Evolutionary conservation across 2,888 invertebrate genomes (phyloP), one percentile per base, ranked within the genome.

Genomic region (Apoderus coryli): DNA sequence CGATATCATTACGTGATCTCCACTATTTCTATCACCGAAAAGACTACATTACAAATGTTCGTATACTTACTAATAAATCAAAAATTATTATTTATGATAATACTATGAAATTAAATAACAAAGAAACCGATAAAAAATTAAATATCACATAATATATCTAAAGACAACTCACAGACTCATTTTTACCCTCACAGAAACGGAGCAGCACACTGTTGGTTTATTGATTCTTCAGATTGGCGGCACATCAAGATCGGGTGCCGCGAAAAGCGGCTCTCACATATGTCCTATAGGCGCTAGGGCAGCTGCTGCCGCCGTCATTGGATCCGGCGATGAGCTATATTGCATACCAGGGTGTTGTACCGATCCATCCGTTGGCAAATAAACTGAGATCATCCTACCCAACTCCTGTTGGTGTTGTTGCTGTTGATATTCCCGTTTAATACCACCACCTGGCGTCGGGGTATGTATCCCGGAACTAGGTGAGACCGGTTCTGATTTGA

Each of bases 401-500:
- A 76, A 60, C 47, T 76, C 72, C 25, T 60, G 61, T 42, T 55
- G 56, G 34, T 29, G 41, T 15, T 57, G 58, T 34, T 61, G 61
- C 16, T 55, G 52, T 32, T 62, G 65, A 60, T 78, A 79, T 57
- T 81, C 79, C 42, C 79, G 66, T 60, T 80, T 80, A 64, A 80
- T 53, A 10, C 43, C 54, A 10, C 43, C 54, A 19, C 42, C 54
- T 46, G 49, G 59, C 24, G 59, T 64, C 53, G 50, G 67, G 53
- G 49, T 67, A 56, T 47, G 67, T 57, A 56, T 63, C 52, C 68
- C 60, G 67, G 80, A 60, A 64, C 66, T 75, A 28, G 85, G 81
- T 31, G 84, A 82, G 47, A 84, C 81, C 15, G 85, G 82, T 59
- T 88, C 86, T 30, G 85, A 85, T 57, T 86, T 86, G 53, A 85